Conservation (phyloP, 2,113 vertebrate genomes). For the Herpetotheres cachinnans region DNA sequence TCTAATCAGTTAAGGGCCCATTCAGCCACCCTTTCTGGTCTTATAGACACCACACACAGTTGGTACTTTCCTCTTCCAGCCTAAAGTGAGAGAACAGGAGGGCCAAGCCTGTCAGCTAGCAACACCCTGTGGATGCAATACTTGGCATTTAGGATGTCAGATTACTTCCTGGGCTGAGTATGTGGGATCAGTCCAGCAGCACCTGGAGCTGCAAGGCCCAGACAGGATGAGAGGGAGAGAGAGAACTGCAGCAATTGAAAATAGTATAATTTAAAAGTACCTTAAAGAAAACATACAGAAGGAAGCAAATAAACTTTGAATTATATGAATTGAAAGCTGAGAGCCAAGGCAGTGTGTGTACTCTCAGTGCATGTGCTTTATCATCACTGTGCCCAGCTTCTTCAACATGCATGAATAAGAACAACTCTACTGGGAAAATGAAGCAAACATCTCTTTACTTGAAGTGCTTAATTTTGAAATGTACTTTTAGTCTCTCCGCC, state of each 20-base stretch:
- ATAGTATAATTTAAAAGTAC: neutral
- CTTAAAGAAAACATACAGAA: neutral
- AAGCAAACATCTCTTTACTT: neutral
- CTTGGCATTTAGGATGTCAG: neutral
- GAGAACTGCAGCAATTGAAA: neutral
- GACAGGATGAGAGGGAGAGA: neutral
- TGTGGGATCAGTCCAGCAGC: neutral
- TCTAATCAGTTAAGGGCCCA: neutral
- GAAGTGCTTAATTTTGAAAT: neutral
- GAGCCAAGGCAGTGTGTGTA: neutral
- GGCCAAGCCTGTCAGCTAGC: neutral
- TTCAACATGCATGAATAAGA: neutral
- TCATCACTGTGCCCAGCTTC: neutral
- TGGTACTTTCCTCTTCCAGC: neutral
- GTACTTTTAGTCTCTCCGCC: neutral
- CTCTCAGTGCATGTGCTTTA: neutral
- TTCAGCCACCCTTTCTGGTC: neutral
- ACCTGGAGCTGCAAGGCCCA: neutral
- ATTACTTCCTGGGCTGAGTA: neutral
- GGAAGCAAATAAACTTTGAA: neutral
- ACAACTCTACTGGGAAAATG: neutral
- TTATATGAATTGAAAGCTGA: neutral
- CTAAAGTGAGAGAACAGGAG: neutral
- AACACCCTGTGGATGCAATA: neutral
- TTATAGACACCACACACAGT: neutral